Evolutionary conservation across 2,797 vertebrate species (phyloP).

Genomic region (Phylloscopus collybita): DNA sequence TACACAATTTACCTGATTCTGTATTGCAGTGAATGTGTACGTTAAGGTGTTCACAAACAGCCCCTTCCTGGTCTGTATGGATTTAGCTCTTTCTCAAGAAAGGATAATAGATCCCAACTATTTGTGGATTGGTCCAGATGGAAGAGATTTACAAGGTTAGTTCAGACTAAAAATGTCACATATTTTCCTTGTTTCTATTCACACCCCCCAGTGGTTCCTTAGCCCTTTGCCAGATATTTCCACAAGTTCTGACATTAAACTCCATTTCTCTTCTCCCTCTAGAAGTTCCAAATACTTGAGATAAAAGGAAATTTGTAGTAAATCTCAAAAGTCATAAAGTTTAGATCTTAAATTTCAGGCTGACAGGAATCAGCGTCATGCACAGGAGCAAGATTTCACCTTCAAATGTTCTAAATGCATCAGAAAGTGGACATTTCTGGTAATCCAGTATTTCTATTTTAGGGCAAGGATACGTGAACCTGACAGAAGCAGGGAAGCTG

Average conservation of each 20-base stretch:
- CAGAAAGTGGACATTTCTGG: neutral
- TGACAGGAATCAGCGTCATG: rapidly evolving
- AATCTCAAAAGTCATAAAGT: neutral
- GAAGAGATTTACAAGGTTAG: constrained; percentile 72
- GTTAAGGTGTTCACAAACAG: constrained; percentile 75
- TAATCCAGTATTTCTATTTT: constrained; percentile 36
- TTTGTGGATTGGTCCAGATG: constrained; percentile 77
- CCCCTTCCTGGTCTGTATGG: constrained; percentile 74
- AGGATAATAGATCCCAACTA: constrained; percentile 76
- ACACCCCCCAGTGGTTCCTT: neutral
- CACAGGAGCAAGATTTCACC: neutral
- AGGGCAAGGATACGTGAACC: constrained; percentile 54
- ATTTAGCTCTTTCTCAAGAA: constrained; percentile 64
- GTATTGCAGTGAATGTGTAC: constrained; percentile 71
- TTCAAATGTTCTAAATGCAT: neutral
- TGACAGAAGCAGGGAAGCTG: constrained; percentile 74
- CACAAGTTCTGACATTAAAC: neutral
- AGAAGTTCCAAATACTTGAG: neutral
- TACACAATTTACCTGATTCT: neutral
- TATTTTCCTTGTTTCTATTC: neutral
- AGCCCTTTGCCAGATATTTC: neutral
- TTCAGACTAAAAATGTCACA: neutral
- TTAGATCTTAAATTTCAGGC: neutral
- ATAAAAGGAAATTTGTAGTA: neutral
- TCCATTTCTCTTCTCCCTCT: neutral